Percentiles rank a stretch among this genome's conserved stretches.
Conservation (phyloP, 2,113 vertebrate genomes). For the Cebus imitator region DNA sequence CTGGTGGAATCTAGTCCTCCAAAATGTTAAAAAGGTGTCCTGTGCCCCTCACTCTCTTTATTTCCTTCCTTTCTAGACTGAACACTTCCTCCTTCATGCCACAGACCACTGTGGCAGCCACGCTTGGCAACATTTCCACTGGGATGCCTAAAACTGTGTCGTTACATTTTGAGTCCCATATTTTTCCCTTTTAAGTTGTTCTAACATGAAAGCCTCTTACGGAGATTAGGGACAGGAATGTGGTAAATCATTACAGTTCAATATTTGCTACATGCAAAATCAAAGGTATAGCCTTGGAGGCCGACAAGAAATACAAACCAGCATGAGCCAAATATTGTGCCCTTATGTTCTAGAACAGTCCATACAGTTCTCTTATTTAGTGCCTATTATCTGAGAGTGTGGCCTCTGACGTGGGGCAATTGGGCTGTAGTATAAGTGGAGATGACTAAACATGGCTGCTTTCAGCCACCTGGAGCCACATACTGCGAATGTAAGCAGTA, state of each 20-base stretch:
- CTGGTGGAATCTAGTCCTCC: background rate
- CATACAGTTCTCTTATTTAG: background rate
- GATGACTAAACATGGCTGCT: accelerated
- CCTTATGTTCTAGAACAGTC: background rate
- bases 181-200: background rate
- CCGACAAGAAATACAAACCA: background rate
- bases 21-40: background rate
- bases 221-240: background rate
- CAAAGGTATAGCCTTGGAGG: background rate
- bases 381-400: background rate
- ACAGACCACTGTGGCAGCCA: background rate
- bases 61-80: background rate
- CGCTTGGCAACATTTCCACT: background rate
- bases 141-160: background rate
- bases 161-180: background rate
- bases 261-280: background rate
- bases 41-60: background rate
- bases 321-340: background rate
- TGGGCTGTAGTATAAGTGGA: accelerated
- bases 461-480: accelerated
- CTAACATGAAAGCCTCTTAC: background rate
- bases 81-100: background rate
- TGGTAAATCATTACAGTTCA: background rate
- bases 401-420: background rate
- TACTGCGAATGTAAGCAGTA: background rate